Conservation (phyloP, 2,888 invertebrate species). For the Sarcophaga caerulescens region DNA sequence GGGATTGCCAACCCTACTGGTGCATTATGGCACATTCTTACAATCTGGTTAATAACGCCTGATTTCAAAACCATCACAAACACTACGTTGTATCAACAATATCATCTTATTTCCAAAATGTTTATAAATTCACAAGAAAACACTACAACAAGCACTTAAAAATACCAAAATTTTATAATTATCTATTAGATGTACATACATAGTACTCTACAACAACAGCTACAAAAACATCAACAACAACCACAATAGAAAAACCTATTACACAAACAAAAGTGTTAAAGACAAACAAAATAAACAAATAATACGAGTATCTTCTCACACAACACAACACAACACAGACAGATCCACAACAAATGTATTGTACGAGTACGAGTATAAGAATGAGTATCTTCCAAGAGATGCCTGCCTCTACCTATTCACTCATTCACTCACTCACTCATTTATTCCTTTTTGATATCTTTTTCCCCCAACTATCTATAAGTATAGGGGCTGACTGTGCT, state of each 20-base stretch:
- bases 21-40: too few relatives aligned
- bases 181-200: conserved; percentile 51
- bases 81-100: neutral
- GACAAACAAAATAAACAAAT: conserved; percentile 35
- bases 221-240: too few relatives aligned
- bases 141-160: conserved; percentile 23
- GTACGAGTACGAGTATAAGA: conserved; percentile 24
- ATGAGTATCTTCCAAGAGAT: neutral
- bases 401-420: conserved; percentile 41
- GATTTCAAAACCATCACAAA: neutral
- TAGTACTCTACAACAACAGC: too few relatives aligned
- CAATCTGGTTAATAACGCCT: too few relatives aligned
- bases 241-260: neutral
- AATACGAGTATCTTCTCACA: conserved; percentile 25
- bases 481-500: neutral
- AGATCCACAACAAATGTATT: conserved; percentile 5
- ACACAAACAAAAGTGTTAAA: conserved; percentile 44
- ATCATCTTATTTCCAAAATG: neutral
- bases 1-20: too few relatives aligned
- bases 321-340: too few relatives aligned
- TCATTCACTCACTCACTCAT: conserved; percentile 37
- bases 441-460: conserved; percentile 23
- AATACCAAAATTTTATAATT: conserved; percentile 45
- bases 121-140: neutral
- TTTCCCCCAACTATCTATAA: conserved; percentile 13